Evolutionary conservation across 2,888 invertebrate genomes (phyloP), one percentile per base, ranked within the genome.

Genomic region (Latrodectus elegans): DNA sequence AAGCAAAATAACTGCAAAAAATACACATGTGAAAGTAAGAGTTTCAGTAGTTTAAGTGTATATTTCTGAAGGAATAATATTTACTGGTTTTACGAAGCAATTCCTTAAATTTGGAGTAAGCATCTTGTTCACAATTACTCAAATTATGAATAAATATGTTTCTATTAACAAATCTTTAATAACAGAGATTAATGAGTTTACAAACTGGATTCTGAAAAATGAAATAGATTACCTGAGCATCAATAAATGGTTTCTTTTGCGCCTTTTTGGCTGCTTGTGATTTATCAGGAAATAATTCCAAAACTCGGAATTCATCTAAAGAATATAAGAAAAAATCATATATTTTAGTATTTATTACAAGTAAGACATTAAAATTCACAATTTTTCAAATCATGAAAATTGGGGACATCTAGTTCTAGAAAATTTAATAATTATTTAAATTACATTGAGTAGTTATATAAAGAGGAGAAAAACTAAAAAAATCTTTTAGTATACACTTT

Each of bases 291-390:
- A 79, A 85, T 12, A 85, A 38, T 53, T 85, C 79, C 15, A 85
- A 60, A 52, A 85, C 85, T 64, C 79, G 38, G n/a, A 85, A 85
- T 70, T 85, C 85, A 15, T 85, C 85, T 81, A 53, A 73, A 73
- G 74, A n/a, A 12, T 6, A 26, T 11, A 55, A 14, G 8, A 3
- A 55, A 11, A 55, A 55, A 55, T 55, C 12, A 55, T 10, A 60
- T n/a, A 60, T 15, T 60, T 11, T 55, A 38, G 38, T 38, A 38
- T 38, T 38, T 38, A 38, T 38, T 1, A 38, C 1, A 38, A 38
- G 4, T 1, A 6, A 38, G 4, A 6, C 38, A 38, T 22, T 22
- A 22, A 22, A 22, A 6, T 38, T 38, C 38, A 38, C 38, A 38
- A 38, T 3, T 38, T 22, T 38, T 38, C 38, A 38, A 6, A 38